phyloP scores from a whole-genome alignment of 2,113 vertebrate genomes.

The Heterochromis multidens region DNA sequence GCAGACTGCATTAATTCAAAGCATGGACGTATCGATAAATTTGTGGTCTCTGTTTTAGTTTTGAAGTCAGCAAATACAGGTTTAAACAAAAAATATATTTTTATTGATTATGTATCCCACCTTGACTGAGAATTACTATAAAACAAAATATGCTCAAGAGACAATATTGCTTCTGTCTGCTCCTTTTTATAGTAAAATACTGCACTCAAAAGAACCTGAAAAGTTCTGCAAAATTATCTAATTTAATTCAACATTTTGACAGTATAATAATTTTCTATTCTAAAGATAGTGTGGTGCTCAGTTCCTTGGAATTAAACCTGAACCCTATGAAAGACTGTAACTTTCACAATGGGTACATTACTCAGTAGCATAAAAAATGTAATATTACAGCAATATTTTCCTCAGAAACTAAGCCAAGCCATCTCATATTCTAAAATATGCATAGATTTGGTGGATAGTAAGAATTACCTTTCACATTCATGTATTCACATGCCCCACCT shows the following conservation, averaged over 20 bases:
- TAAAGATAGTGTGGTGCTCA: not conserved
- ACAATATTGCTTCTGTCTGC: not conserved
- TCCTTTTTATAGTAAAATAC: not conserved
- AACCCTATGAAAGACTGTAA: not conserved
- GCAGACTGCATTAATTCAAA: constrained; percentile 1
- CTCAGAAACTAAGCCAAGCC: not conserved
- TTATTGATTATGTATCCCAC: not conserved
- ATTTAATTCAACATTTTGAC: not conserved
- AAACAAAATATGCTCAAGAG: not conserved
- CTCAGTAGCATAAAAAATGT: constrained; percentile 17
- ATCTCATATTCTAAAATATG: constrained; percentile 41
- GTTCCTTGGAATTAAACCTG: not conserved
- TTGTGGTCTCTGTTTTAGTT: not conserved
- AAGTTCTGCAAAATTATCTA: not conserved
- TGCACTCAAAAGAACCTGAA: not conserved
- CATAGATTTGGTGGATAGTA: constrained; percentile 29
- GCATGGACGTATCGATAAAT: not conserved
- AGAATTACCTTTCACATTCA: constrained; percentile 35
- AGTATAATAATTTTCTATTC: not conserved
- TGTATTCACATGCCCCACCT: constrained; percentile 20
- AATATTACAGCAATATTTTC: constrained; percentile 45
- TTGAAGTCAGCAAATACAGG: not conserved
- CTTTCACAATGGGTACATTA: constrained; percentile 3
- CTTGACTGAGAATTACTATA: not conserved
- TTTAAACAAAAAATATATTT: not conserved